These are phyloP conservation scores for Megamerina dolium DNA, from an alignment of 2,888 invertebrate genomes.

Conservation along the genomic window DNA sequence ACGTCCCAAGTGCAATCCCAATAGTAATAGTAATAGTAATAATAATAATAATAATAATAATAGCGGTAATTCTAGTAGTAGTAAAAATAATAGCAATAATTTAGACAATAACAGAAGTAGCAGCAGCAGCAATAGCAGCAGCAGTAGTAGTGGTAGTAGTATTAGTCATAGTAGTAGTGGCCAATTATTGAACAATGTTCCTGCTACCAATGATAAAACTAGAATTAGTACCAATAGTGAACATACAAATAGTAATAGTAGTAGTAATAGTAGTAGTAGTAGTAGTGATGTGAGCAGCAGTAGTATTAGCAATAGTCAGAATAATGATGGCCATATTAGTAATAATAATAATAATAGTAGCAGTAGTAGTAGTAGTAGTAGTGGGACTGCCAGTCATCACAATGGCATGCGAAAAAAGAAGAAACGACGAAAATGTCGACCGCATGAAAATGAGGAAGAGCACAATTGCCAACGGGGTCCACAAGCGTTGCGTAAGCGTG, in stretches of 20 bases:
- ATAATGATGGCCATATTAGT: conserved; percentile 31
- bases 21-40: conserved; percentile 27
- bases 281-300: conserved; percentile 21
- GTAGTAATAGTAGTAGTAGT: conserved; percentile 20
- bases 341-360: conserved; percentile 28
- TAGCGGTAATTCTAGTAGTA: conserved; percentile 22
- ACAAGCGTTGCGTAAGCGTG: conserved; percentile 30
- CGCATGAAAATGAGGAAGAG: conserved; percentile 39
- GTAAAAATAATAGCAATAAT: conserved; percentile 25
- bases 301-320: conserved; percentile 28
- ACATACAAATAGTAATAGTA: conserved; percentile 26
- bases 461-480: conserved; percentile 39
- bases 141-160: conserved; percentile 23
- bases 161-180: conserved; percentile 28
- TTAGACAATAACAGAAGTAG: conserved; percentile 20
- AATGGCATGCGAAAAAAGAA: conserved; percentile 34
- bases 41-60: conserved; percentile 27
- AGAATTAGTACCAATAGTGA: conserved; percentile 24
- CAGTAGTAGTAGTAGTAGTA: conserved; percentile 11
- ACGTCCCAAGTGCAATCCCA: conserved; percentile 47
- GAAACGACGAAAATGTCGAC: conserved; percentile 41
- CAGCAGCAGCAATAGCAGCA: conserved; percentile 24
- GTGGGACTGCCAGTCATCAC: conserved; percentile 5
- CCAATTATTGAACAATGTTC: conserved; percentile 33
- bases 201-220: conserved; percentile 34